Percentiles rank a stretch among this genome's conserved stretches.
These are phyloP conservation scores for Corydoras sp. DNA, from an alignment of 2,113 vertebrate species.

Conservation along the genomic window DNA sequence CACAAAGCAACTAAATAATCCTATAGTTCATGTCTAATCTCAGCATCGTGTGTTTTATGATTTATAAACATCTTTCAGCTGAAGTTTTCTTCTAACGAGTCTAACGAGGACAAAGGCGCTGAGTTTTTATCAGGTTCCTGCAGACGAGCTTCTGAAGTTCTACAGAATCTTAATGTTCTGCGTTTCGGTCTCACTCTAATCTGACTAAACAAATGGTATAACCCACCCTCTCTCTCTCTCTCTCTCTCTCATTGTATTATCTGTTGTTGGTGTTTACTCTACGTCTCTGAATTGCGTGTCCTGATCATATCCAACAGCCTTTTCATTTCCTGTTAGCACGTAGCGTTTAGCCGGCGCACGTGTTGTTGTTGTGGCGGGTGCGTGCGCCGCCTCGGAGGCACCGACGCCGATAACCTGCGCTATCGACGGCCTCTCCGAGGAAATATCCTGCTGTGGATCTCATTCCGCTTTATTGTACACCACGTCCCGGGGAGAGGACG, in stretches of 20 bases:
- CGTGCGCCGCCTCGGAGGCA: slow-evolving; percentile 3
- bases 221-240: slow-evolving; percentile 12
- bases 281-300: slow-evolving; percentile 61
- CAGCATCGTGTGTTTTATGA: no score
- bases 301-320: slow-evolving; percentile 59
- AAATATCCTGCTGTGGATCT: slow-evolving; percentile 61
- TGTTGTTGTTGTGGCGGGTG: slow-evolving; percentile 18
- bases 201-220: no score
- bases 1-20: no score
- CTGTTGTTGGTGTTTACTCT: slow-evolving; percentile 64
- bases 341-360: slow-evolving; percentile 45
- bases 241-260: slow-evolving; percentile 50
- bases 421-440: slow-evolving; percentile 51
- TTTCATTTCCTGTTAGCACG: slow-evolving; percentile 64
- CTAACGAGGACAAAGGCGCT: no score
- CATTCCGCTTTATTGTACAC: slow-evolving; percentile 62
- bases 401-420: slow-evolving; percentile 49
- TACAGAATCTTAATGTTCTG: no score
- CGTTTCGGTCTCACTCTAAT: no score
- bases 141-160: no score
- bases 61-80: no score
- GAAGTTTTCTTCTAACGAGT: no score
- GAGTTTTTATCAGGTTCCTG: no score
- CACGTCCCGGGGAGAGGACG: slow-evolving; percentile 54
- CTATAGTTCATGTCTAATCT: no score